These are phyloP conservation scores for Chiroxiphia lanceolata DNA, from an alignment of 2,797 vertebrate genomes.

Conservation along the genomic window DNA sequence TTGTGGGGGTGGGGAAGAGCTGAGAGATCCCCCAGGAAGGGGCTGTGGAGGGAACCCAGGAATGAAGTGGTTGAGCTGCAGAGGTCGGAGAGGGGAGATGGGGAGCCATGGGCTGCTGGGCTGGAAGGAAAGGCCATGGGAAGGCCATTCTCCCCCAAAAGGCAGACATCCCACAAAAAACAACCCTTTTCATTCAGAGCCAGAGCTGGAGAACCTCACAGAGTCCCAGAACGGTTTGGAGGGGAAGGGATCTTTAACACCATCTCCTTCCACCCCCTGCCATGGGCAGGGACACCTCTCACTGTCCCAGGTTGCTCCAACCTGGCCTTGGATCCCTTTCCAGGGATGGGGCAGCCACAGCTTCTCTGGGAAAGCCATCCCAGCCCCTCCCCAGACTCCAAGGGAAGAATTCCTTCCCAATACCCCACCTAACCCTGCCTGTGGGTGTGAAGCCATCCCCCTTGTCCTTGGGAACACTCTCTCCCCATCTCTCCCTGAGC, in stretches of 20 bases:
- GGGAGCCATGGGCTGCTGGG: fast-evolving
- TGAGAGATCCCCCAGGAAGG: fast-evolving
- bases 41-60: background rate
- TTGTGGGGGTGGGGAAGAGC: background rate
- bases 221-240: background rate
- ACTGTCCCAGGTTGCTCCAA: background rate
- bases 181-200: fast-evolving
- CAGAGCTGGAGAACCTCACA: background rate
- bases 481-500: fast-evolving
- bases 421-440: background rate
- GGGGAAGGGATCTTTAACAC: background rate
- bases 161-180: background rate
- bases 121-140: background rate
- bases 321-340: background rate
- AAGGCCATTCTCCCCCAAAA: background rate
- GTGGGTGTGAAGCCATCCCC: background rate
- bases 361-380: background rate
- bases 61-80: background rate
- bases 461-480: background rate
- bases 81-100: background rate
- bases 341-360: background rate
- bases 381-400: background rate
- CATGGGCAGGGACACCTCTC: background rate
- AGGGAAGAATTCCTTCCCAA: background rate
- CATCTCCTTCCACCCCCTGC: background rate